Conservation (phyloP, 2,797 vertebrate species). For the Phrynocephalus forsythii region DNA sequence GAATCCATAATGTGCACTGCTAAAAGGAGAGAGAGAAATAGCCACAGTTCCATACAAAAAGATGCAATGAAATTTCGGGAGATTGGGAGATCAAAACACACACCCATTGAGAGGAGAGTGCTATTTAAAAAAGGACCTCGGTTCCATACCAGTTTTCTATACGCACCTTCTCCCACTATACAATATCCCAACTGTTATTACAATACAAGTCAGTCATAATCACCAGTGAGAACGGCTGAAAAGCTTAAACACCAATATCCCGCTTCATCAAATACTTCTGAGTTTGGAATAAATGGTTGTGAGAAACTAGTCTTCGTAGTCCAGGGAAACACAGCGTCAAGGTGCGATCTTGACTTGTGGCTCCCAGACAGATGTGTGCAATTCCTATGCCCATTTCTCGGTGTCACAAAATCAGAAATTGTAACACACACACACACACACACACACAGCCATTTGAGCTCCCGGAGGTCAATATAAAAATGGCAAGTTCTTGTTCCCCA, state of each 20-base stretch:
- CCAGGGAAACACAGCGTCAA: neutral
- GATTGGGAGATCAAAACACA: neutral
- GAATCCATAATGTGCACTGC: slow-evolving; percentile 20
- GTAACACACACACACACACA: neutral
- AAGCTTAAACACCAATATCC: too few relatives aligned
- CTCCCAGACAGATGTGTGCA: neutral
- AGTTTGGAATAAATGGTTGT: neutral
- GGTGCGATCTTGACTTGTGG: neutral
- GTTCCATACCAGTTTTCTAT: neutral
- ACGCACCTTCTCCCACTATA: neutral
- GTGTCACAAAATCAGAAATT: neutral
- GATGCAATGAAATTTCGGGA: neutral
- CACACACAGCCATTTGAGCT: too few relatives aligned
- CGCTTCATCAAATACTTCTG: neutral
- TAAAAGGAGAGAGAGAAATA: neutral
- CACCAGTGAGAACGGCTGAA: neutral
- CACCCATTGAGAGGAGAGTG: neutral
- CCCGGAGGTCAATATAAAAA: neutral
- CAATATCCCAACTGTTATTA: neutral
- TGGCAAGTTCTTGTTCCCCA: neutral
- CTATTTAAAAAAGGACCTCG: neutral
- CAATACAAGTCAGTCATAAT: neutral
- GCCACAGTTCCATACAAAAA: neutral
- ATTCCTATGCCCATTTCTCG: too few relatives aligned
- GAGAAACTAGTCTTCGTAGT: neutral